phyloP scores from a whole-genome alignment of 35 echinoderm and acorn worm species.

The Patiria miniata region DNA sequence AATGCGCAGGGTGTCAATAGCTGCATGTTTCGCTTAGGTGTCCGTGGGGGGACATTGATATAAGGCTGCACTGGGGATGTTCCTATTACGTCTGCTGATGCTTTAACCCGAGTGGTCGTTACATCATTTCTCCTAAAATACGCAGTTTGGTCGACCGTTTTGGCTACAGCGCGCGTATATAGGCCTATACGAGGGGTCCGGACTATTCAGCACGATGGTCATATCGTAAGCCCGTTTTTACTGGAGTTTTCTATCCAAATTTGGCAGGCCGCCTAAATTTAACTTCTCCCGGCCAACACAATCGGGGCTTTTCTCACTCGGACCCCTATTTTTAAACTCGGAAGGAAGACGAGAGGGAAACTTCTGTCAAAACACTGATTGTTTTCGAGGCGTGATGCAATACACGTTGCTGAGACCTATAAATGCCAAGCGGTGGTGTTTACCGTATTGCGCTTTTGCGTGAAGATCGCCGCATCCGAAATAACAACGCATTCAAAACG shows the following conservation, averaged over 20 bases:
- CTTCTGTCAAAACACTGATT: neutral
- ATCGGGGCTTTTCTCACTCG: neutral
- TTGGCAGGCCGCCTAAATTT: neutral
- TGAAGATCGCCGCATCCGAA: no score
- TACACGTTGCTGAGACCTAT: neutral
- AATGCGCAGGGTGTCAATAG: neutral
- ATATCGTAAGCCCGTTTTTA: neutral
- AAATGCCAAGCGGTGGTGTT: constrained; percentile 11
- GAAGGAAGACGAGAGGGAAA: neutral
- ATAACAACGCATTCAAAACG: no score
- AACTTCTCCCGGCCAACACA: no score
- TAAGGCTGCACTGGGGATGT: neutral
- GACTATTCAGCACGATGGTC: neutral
- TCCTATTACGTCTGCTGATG: neutral
- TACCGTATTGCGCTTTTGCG: neutral
- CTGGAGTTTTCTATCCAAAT: constrained; percentile 14
- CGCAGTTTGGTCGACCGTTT: constrained; percentile 17
- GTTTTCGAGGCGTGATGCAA: neutral
- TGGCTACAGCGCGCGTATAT: constrained; percentile 13
- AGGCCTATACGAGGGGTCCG: neutral
- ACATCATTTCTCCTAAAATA: neutral
- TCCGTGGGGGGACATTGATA: constrained; percentile 3
- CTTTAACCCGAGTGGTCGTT: no score
- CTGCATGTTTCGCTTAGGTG: constrained; percentile 9
- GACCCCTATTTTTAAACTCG: neutral